Percentiles rank a stretch among this genome's conserved stretches.
Evolutionary conservation across 2,888 invertebrate genomes (phyloP).

Genomic region (Catocala sponsa): DNA sequence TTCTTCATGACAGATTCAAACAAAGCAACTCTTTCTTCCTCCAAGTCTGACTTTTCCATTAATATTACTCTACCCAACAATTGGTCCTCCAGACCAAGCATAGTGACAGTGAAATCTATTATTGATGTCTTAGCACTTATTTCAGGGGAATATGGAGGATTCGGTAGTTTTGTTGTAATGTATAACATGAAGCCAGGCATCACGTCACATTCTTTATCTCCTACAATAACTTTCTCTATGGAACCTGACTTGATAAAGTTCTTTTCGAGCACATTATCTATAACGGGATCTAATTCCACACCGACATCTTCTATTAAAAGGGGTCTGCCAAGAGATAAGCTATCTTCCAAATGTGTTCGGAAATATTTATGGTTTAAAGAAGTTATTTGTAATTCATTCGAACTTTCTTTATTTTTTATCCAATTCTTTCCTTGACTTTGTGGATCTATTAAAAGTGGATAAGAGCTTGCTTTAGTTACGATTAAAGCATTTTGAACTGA

Average conservation of each 20-base stretch:
- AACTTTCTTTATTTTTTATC: slow-evolving; percentile 97
- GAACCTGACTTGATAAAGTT: slow-evolving; percentile 99
- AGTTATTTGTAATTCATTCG: slow-evolving; percentile 97
- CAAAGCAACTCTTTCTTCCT: slow-evolving; percentile 96
- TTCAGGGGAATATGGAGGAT: slow-evolving; percentile 98
- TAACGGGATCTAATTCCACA: slow-evolving; percentile 97
- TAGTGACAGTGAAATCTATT: slow-evolving; percentile 99
- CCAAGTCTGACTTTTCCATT: slow-evolving; percentile 98
- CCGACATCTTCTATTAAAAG: slow-evolving; percentile 98
- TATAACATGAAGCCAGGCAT: slow-evolving; percentile 98
- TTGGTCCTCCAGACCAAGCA: slow-evolving; percentile 98
- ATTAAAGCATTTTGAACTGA: slow-evolving; percentile 99
- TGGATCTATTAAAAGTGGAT: slow-evolving; percentile 97
- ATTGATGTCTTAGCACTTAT: slow-evolving; percentile 98
- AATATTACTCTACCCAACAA: slow-evolving; percentile 96
- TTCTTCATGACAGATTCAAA: slow-evolving; percentile 99
- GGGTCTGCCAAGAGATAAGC: slow-evolving; percentile 95
- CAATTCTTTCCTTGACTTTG: slow-evolving; percentile 99
- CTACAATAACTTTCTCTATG: slow-evolving; percentile 97
- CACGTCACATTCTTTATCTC: slow-evolving; percentile 99
- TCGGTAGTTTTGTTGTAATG: slow-evolving; percentile 98
- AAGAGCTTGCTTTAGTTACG: slow-evolving; percentile 98
- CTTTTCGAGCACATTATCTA: slow-evolving; percentile 98
- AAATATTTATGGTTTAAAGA: slow-evolving; percentile 99
- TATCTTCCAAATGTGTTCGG: slow-evolving; percentile 96